These are phyloP conservation scores for Ecliptopera silaceata DNA, from an alignment of 2,888 invertebrate species.

Conservation along the genomic window DNA sequence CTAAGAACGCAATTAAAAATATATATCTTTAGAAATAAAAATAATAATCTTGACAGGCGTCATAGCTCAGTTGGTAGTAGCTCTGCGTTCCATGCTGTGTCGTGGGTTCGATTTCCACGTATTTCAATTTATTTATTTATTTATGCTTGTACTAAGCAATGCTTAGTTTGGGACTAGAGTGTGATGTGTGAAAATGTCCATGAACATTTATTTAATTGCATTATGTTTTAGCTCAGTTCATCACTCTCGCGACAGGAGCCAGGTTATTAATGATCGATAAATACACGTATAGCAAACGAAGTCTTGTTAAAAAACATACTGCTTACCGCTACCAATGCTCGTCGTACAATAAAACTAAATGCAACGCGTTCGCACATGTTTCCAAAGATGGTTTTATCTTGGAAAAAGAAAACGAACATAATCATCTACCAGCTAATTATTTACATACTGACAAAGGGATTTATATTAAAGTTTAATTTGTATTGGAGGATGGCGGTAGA, in stretches of 20 bases:
- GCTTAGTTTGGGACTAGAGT: no score
- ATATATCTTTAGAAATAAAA: no score
- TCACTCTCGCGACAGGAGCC: background rate
- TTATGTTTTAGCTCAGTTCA: conserved; percentile 10
- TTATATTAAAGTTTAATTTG: conserved; percentile 9
- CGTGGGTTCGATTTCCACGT: no score
- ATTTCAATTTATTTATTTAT: no score
- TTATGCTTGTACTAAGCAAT: no score
- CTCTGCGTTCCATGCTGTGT: no score
- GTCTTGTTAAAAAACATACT: background rate
- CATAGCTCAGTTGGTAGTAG: no score
- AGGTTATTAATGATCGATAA: conserved; percentile 11
- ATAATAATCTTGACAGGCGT: no score
- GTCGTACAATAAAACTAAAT: conserved; percentile 2
- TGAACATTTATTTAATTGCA: no score
- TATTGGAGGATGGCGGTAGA: no score
- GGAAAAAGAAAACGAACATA: conserved; percentile 14
- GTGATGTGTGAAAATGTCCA: no score
- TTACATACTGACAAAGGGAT: background rate
- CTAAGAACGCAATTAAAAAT: no score
- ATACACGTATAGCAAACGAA: conserved; percentile 1
- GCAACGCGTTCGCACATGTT: conserved; percentile 22
- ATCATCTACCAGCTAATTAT: conserved; percentile 24
- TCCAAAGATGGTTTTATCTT: conserved; percentile 4
- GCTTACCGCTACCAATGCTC: conserved; percentile 16